Evolutionary conservation across 2,888 invertebrate genomes (phyloP).

Genomic region (Neuroscelio doddi): DNA sequence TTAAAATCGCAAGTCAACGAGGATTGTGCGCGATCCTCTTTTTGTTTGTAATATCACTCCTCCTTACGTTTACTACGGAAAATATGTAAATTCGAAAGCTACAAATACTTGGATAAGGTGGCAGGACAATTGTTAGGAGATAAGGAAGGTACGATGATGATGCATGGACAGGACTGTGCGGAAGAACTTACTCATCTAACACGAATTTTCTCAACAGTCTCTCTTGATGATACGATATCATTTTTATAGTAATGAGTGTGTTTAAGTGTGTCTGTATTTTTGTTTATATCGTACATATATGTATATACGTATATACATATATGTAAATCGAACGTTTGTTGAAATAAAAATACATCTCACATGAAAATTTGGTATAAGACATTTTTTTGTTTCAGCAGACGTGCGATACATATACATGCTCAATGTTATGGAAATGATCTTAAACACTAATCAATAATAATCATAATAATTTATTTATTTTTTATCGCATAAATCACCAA

Average conservation of each 20-base stretch:
- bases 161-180: slow-evolving; percentile 47
- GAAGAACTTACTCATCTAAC: slow-evolving; percentile 43
- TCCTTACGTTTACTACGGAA: slow-evolving; percentile 50
- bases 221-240: slow-evolving; percentile 36
- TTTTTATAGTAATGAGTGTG: too few species aligned
- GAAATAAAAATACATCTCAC: background rate
- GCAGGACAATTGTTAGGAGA: slow-evolving; percentile 52
- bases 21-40: slow-evolving; percentile 21
- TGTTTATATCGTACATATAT: slow-evolving; percentile 30
- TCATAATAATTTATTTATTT: slow-evolving; percentile 54
- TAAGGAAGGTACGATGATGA: slow-evolving; percentile 43
- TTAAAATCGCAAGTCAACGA: slow-evolving; percentile 38
- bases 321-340: slow-evolving; percentile 6
- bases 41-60: too few species aligned
- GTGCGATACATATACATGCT: background rate
- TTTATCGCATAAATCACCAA: too few species aligned
- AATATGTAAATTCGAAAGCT: slow-evolving; percentile 64
- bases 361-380: background rate
- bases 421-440: slow-evolving; percentile 45
- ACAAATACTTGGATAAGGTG: slow-evolving; percentile 46
- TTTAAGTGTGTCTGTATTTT: slow-evolving; percentile 20
- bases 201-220: slow-evolving; percentile 45
- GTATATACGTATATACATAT: too few species aligned
- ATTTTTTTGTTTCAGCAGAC: background rate
- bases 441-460: slow-evolving; percentile 65